Percentiles rank a stretch among this genome's conserved stretches.
Evolutionary conservation across 2,113 vertebrate genomes (phyloP).

Genomic region (Heloderma charlesbogerti): DNA sequence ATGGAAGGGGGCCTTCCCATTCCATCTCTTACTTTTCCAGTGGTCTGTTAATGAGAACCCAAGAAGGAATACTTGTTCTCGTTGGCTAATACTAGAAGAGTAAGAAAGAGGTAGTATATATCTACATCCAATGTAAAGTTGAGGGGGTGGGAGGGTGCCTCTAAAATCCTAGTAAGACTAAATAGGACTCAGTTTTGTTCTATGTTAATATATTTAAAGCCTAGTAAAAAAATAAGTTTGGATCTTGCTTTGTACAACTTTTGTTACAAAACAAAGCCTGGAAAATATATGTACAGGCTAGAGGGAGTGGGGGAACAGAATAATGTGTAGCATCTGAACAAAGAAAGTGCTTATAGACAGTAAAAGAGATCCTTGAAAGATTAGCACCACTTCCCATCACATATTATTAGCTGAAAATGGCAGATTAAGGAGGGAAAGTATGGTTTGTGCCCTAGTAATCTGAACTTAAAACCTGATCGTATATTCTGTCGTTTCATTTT

Average conservation of each 20-base stretch:
- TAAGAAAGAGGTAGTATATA: not conserved
- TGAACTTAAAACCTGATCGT: slow-evolving; percentile 24
- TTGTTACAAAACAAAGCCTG: not conserved
- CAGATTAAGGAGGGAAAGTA: not conserved
- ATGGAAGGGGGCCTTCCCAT: not conserved
- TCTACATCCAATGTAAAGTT: not conserved
- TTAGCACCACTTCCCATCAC: not conserved
- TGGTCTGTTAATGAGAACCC: not conserved
- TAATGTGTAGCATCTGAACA: not conserved
- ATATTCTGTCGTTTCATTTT: slow-evolving; percentile 13
- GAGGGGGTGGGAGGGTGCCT: not conserved
- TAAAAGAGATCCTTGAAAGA: not conserved
- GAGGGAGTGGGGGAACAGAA: not conserved
- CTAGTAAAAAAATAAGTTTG: not conserved
- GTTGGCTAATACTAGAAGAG: too few species aligned
- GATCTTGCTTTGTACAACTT: not conserved
- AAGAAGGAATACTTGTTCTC: not conserved
- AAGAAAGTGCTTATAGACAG: not conserved
- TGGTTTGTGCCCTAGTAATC: not conserved
- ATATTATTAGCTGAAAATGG: not conserved
- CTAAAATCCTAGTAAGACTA: not conserved
- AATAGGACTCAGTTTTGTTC: not conserved
- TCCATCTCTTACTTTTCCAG: not conserved
- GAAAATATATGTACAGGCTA: not conserved
- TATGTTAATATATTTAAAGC: not conserved